Evolutionary conservation across 2,797 vertebrate species (phyloP).

Genomic region (Squalus acanthias): DNA sequence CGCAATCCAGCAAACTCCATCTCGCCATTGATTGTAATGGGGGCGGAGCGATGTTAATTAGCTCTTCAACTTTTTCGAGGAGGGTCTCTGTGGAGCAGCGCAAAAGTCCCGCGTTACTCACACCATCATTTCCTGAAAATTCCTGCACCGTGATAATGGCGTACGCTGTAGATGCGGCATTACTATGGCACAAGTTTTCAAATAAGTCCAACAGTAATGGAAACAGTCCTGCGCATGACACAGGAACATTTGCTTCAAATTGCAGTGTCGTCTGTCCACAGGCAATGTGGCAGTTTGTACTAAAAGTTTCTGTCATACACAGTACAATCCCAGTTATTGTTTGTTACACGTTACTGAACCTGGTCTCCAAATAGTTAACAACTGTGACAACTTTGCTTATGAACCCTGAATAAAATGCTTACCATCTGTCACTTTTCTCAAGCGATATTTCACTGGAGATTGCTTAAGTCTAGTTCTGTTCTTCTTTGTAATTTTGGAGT

Average conservation of each 20-base stretch:
- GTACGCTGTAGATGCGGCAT: too few relatives aligned
- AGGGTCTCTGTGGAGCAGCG: background rate
- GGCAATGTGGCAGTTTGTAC: background rate
- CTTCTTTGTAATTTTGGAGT: background rate
- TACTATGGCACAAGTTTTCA: background rate
- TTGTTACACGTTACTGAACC: background rate
- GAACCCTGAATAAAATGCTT: background rate
- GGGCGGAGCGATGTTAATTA: background rate
- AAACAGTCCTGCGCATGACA: background rate
- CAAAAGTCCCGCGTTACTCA: background rate
- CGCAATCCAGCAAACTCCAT: background rate
- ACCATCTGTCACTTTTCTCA: background rate
- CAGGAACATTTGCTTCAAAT: background rate
- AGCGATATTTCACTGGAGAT: background rate
- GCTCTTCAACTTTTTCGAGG: background rate
- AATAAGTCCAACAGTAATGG: background rate
- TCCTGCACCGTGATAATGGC: background rate
- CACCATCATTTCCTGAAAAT: background rate
- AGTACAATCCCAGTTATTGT: background rate
- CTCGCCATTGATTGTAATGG: background rate
- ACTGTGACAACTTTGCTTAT: background rate
- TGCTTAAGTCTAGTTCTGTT: background rate
- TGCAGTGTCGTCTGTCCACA: background rate
- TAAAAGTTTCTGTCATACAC: background rate
- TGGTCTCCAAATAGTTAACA: background rate